Percentiles rank a stretch among this genome's conserved stretches.
phyloP scores from a whole-genome alignment of 2,888 invertebrate genomes.

The Criorhina ranunculi region DNA sequence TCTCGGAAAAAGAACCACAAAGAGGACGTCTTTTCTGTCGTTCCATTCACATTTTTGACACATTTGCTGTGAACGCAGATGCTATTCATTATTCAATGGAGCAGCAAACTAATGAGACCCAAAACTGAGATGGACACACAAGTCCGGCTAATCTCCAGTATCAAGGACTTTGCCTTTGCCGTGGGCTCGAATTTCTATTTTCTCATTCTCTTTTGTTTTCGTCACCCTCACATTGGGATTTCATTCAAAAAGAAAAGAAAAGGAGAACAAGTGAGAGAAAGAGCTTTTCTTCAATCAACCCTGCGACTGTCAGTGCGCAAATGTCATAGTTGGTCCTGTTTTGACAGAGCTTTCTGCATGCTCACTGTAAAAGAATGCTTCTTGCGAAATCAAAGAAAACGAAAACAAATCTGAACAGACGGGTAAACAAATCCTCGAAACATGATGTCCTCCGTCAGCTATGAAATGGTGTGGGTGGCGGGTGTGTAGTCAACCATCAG shows the following conservation, averaged over 20 bases:
- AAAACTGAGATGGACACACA: constrained; percentile 72
- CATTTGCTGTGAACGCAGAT: constrained; percentile 49
- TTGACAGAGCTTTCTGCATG: constrained; percentile 59
- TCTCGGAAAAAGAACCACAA: constrained; percentile 16
- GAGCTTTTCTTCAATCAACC: constrained; percentile 15
- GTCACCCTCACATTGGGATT: constrained; percentile 1
- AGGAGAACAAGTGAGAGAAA: background rate
- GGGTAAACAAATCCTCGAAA: constrained; percentile 66
- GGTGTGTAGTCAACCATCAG: constrained; percentile 23
- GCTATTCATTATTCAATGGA: constrained; percentile 70
- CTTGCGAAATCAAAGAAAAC: constrained; percentile 31
- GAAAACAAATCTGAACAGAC: constrained; percentile 58
- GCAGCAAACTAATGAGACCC: constrained; percentile 73
- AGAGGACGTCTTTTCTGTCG: constrained; percentile 27
- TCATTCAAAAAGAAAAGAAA: constrained; percentile 39
- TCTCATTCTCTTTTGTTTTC: constrained; percentile 11
- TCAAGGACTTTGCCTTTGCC: constrained; percentile 70
- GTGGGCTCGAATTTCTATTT: constrained; percentile 67
- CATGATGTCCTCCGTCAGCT: constrained; percentile 51
- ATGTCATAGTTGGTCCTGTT: constrained; percentile 12
- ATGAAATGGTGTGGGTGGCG: constrained; percentile 18
- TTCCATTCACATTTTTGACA: constrained; percentile 65
- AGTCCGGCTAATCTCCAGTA: constrained; percentile 72
- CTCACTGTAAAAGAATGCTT: constrained; percentile 9
- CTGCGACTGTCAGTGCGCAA: background rate